Evolutionary conservation across 2,888 invertebrate genomes (phyloP).

Genomic region (Drosophila kanekoi): DNA sequence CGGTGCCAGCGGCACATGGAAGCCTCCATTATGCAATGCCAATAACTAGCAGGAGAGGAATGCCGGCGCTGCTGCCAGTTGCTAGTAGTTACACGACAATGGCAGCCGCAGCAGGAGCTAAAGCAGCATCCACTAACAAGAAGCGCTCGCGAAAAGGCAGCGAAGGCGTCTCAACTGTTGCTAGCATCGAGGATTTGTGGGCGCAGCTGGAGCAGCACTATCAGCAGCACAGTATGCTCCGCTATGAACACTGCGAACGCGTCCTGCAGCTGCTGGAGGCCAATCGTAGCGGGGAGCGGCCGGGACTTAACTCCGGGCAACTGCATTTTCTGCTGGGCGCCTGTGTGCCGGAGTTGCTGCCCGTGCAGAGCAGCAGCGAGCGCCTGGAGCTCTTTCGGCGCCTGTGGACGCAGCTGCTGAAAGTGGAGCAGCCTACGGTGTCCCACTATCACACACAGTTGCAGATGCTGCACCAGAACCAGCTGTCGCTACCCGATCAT

Average conservation of each 20-base stretch:
- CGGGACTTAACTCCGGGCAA: conserved; percentile 56
- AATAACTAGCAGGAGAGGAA: conserved; percentile 1
- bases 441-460: conserved; percentile 86
- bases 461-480: conserved; percentile 87
- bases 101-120: background rate
- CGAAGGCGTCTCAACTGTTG: background rate
- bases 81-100: conserved; percentile 20
- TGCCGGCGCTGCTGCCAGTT: background rate
- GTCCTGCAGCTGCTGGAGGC: conserved; percentile 62
- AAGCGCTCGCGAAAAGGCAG: conserved; percentile 14
- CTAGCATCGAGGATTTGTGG: conserved; percentile 54
- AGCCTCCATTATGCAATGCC: conserved; percentile 47
- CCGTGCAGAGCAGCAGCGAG: conserved; percentile 85
- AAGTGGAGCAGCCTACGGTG: conserved; percentile 71
- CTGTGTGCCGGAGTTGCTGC: conserved; percentile 85
- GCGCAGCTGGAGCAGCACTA: conserved; percentile 67
- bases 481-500: conserved; percentile 84
- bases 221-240: conserved; percentile 61
- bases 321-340: conserved; percentile 86
- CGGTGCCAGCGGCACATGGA: conserved; percentile 2
- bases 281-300: background rate
- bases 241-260: conserved; percentile 61
- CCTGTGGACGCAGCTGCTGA: conserved; percentile 86
- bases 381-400: conserved; percentile 86
- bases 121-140: background rate